phyloP scores from a whole-genome alignment of 2,113 vertebrate species.

The Onychostruthus taczanowskii region DNA sequence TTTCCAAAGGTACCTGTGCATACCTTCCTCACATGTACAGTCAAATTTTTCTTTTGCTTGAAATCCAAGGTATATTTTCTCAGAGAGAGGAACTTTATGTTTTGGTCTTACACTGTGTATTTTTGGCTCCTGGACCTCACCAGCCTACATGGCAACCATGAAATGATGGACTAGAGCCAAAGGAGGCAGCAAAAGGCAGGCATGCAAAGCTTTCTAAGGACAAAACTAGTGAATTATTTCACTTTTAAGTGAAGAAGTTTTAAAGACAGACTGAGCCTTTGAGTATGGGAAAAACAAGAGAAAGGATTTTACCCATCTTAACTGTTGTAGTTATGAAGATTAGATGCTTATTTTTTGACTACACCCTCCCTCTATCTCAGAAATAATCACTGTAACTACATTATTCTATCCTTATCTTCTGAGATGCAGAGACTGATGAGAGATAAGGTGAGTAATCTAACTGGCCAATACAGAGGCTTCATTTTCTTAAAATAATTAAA shows the following conservation, averaged over 20 bases:
- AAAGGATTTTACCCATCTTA: not conserved
- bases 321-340: not conserved
- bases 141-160: not conserved
- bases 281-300: not conserved
- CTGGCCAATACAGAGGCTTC: not conserved
- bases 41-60: not conserved
- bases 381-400: not conserved
- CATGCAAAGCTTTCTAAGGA: not conserved
- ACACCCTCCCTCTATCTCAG: not conserved
- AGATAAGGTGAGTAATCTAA: not conserved
- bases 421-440: not conserved
- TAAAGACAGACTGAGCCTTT: not conserved
- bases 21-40: not conserved
- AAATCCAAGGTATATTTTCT: not conserved
- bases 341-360: not conserved
- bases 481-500: slow-evolving; percentile 3
- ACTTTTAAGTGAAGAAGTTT: not conserved
- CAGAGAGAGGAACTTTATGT: not conserved
- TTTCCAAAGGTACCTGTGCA: not conserved
- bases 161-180: not conserved
- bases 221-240: not conserved
- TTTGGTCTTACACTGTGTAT: not conserved
- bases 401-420: slow-evolving; percentile 4
- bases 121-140: not conserved
- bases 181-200: not conserved